phyloP scores from a whole-genome alignment of 2,888 invertebrate species.

The Ectropis crepuscularia region DNA sequence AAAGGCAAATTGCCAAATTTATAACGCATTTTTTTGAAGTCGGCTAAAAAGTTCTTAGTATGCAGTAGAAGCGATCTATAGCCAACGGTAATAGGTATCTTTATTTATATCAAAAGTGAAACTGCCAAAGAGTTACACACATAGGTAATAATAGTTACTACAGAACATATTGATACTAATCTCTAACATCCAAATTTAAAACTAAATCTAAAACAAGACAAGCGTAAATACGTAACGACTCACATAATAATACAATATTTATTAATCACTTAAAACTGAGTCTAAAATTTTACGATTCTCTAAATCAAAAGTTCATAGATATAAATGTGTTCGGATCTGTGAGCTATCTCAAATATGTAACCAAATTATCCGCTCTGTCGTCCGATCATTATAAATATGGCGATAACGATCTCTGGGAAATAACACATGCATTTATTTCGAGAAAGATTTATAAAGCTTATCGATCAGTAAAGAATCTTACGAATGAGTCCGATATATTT shows the following conservation, averaged over 20 bases:
- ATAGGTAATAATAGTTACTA: too few species aligned
- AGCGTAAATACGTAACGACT: not conserved
- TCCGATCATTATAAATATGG: slow-evolving; percentile 25
- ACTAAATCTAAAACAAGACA: too few species aligned
- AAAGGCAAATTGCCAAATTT: too few species aligned
- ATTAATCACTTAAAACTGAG: slow-evolving; percentile 2
- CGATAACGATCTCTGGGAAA: slow-evolving; percentile 43
- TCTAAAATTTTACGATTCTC: slow-evolving; percentile 10
- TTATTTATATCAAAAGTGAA: too few species aligned
- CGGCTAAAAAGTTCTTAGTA: too few species aligned
- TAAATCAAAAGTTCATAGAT: slow-evolving; percentile 18
- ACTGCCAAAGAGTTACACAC: too few species aligned
- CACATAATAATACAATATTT: not conserved
- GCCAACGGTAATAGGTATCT: too few species aligned
- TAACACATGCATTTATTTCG: slow-evolving; percentile 27
- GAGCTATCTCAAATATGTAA: slow-evolving; percentile 31
- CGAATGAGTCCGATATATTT: slow-evolving; percentile 4
- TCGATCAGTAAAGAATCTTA: slow-evolving; percentile 6
- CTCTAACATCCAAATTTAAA: too few species aligned
- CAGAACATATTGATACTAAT: too few species aligned
- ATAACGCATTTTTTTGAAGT: too few species aligned
- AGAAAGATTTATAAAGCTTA: slow-evolving; percentile 42
- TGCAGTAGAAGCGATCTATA: too few species aligned
- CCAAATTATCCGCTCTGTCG: slow-evolving; percentile 32
- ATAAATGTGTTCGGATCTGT: slow-evolving; percentile 16